Evolutionary conservation across 2,113 vertebrate genomes (phyloP).

Genomic region (Sinocyclocheilus anophthalmus): DNA sequence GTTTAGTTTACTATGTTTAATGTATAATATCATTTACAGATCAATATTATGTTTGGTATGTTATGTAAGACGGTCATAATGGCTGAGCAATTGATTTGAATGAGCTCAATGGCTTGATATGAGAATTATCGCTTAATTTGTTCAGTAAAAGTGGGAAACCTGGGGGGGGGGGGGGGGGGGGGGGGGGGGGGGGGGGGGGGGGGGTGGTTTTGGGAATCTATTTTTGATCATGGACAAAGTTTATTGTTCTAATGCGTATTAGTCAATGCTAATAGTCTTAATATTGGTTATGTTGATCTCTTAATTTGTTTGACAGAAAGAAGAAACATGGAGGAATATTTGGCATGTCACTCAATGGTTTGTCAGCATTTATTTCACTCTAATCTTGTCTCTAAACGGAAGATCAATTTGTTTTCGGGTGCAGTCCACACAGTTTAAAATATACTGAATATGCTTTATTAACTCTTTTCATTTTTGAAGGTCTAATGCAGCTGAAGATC

Average conservation of each 20-base stretch:
- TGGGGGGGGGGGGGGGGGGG: no score
- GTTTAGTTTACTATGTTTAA: neutral
- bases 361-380: neutral
- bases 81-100: no score
- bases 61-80: neutral
- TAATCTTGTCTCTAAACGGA: no score
- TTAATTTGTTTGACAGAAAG: constrained; percentile 64
- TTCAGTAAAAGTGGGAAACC: neutral
- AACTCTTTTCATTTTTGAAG: neutral
- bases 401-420: no score
- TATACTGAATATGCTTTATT: no score
- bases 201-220: neutral
- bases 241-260: no score
- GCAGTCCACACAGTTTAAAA: no score
- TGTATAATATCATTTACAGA: neutral
- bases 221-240: neutral
- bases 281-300: neutral
- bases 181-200: no score
- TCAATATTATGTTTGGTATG: neutral
- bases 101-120: no score
- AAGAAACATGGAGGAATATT: constrained; percentile 56
- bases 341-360: constrained; percentile 64
- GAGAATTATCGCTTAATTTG: neutral
- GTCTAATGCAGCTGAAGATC: constrained; percentile 21
- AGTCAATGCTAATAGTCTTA: neutral